Conservation (phyloP, 1,140 invertebrate species). For the Euwallacea similis region DNA sequence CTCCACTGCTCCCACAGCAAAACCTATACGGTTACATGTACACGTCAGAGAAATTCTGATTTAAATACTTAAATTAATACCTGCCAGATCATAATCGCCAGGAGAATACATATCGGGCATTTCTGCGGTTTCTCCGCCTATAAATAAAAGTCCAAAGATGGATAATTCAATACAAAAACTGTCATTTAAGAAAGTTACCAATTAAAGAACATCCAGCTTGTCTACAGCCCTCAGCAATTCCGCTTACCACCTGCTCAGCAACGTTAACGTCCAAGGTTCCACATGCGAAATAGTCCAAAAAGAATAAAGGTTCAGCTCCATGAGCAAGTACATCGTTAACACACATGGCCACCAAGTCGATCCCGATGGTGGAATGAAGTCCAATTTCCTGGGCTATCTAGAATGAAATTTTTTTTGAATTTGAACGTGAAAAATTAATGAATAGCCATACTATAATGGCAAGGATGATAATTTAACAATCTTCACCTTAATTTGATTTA, state of each 20-base stretch:
- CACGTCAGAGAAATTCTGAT: not conserved
- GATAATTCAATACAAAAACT: no score
- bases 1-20: conserved; percentile 91
- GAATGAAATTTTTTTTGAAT: conserved; percentile 23
- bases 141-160: conserved; percentile 12
- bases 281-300: conserved; percentile 96
- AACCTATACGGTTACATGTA: conserved; percentile 57
- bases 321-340: conserved; percentile 95
- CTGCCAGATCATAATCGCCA: conserved; percentile 92
- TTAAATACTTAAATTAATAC: conserved; percentile 1
- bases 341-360: conserved; percentile 97
- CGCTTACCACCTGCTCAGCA: conserved; percentile 77
- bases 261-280: conserved; percentile 77
- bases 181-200: conserved; percentile 58
- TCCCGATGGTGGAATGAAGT: conserved; percentile 84
- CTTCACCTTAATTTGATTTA: no score
- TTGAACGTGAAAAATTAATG: not conserved
- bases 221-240: conserved; percentile 85
- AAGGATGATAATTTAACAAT: no score
- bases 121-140: conserved; percentile 93
- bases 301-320: conserved; percentile 93
- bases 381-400: conserved; percentile 81
- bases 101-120: conserved; percentile 91
- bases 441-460: no score
- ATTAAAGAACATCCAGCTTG: conserved; percentile 86